Conservation (phyloP, 2,888 invertebrate genomes). For the Chorisops tibialis region DNA sequence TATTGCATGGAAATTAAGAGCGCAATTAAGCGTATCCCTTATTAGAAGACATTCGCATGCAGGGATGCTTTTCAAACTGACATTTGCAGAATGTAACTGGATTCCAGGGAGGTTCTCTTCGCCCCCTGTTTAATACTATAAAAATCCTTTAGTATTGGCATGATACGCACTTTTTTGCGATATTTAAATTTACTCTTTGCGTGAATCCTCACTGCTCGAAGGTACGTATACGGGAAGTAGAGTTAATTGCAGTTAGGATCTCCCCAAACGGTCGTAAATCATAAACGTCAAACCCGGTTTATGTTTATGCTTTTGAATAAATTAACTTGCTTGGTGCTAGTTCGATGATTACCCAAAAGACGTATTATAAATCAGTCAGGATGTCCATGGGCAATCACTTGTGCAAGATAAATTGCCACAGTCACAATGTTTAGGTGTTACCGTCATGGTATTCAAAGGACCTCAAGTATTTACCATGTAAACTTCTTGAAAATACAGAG, state of each 20-base stretch:
- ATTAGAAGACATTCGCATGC: background rate
- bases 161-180: no score
- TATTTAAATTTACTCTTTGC: no score
- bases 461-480: conserved; percentile 9
- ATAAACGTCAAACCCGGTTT: conserved; percentile 30
- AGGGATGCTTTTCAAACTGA: background rate
- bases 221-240: no score
- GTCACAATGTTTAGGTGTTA: conserved; percentile 28
- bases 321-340: conserved; percentile 25
- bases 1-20: conserved; percentile 12
- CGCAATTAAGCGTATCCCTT: conserved; percentile 6
- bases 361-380: conserved; percentile 32
- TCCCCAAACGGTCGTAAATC: conserved; percentile 25
- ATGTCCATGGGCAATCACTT: conserved; percentile 33
- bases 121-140: no score
- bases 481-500: background rate
- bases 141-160: no score
- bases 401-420: conserved; percentile 32
- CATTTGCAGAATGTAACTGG: background rate
- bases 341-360: conserved; percentile 33
- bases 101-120: no score
- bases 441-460: background rate
- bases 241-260: no score
- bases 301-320: conserved; percentile 34
- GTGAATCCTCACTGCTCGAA: no score